Conservation (phyloP, 1,140 invertebrate genomes). For the Calosoma granatense region DNA sequence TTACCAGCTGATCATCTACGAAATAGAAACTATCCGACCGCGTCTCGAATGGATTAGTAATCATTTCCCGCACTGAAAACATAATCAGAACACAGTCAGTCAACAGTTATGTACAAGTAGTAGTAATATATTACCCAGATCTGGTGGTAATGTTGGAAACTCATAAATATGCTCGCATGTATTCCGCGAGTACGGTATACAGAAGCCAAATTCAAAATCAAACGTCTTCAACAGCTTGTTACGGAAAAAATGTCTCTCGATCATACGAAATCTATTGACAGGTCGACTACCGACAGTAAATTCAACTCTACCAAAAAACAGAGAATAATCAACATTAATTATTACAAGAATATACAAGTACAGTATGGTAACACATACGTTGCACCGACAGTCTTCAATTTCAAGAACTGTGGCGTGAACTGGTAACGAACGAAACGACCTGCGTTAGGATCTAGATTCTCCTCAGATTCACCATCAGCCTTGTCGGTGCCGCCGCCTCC, state of each 20-base stretch:
- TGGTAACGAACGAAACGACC: conserved; percentile 95
- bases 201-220: conserved; percentile 99
- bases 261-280: conserved; percentile 96
- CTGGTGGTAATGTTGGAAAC: conserved; percentile 79
- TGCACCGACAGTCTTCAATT: conserved; percentile 89
- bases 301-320: conserved; percentile 65
- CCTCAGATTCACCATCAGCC: conserved; percentile 47
- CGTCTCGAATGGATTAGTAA: conserved; percentile 90
- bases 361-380: conserved; percentile 54
- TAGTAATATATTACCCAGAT: conserved; percentile 63
- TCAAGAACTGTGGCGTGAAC: conserved; percentile 93
- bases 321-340: conserved; percentile 14
- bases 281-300: conserved; percentile 88
- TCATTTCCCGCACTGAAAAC: conserved; percentile 89
- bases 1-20: conserved; percentile 91
- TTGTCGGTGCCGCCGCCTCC: conserved; percentile 50
- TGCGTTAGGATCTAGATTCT: conserved; percentile 72
- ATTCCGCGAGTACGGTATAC: conserved; percentile 94
- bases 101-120: background rate
- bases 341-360: conserved; percentile 10
- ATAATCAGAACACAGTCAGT: conserved; percentile 12
- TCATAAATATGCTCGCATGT: conserved; percentile 99
- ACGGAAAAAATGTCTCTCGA: conserved; percentile 94
- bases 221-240: conserved; percentile 95
- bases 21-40: conserved; percentile 98